Conservation (phyloP, 2,797 vertebrate species). For the Arctocebus calabarensis region DNA sequence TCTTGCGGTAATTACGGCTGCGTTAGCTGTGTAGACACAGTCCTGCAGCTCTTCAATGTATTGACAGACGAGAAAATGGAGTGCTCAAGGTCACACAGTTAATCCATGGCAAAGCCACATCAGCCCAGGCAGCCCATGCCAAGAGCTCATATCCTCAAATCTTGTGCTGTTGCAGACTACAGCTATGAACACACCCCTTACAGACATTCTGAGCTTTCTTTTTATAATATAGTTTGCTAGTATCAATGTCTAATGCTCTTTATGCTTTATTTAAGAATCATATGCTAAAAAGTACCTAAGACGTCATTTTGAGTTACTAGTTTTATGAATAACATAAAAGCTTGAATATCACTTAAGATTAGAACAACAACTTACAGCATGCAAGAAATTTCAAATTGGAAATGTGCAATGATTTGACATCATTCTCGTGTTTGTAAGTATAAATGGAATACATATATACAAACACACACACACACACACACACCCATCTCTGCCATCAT, state of each 20-base stretch:
- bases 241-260: background rate
- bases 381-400: background rate
- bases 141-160: background rate
- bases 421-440: background rate
- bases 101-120: background rate
- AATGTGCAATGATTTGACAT: slow-evolving; percentile 11
- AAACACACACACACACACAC: background rate
- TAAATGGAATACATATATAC: background rate
- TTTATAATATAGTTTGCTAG: background rate
- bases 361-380: background rate
- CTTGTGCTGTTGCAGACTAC: background rate
- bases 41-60: background rate
- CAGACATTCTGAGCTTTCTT: background rate
- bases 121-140: background rate
- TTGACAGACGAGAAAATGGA: background rate
- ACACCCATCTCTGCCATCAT: background rate
- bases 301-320: slow-evolving; percentile 1
- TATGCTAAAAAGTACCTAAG: background rate
- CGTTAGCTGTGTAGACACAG: background rate
- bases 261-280: background rate
- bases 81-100: background rate
- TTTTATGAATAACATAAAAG: slow-evolving; percentile 6
- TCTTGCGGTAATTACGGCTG: background rate
- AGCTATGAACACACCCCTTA: background rate
- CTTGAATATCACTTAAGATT: background rate